These are phyloP conservation scores for Ariopsis seemanni DNA, from an alignment of 2,113 vertebrate species.

Conservation along the genomic window DNA sequence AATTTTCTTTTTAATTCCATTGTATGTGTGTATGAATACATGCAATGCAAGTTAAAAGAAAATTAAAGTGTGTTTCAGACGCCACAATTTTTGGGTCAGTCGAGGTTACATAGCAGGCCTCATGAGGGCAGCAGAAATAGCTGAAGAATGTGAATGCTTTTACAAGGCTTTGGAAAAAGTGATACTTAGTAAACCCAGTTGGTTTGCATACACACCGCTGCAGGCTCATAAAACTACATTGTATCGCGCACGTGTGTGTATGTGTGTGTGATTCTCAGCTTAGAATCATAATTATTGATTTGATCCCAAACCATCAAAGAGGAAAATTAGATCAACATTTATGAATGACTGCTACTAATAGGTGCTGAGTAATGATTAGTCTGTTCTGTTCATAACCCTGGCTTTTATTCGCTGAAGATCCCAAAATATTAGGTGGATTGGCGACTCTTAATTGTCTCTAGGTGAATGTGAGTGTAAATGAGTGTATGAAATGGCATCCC, in stretches of 20 bases:
- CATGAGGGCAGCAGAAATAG: constrained; percentile 24
- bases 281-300: neutral
- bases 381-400: neutral
- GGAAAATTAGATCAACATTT: neutral
- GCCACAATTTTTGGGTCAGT: neutral
- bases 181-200: constrained; percentile 11
- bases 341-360: neutral
- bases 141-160: neutral
- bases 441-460: neutral
- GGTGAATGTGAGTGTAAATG: neutral
- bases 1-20: too few species aligned
- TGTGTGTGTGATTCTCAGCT: neutral
- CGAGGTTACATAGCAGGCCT: neutral
- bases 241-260: neutral
- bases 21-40: neutral
- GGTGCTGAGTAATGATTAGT: neutral
- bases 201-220: constrained; percentile 20
- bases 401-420: neutral
- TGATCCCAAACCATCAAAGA: neutral
- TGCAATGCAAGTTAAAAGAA: neutral
- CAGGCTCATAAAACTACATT: constrained; percentile 3
- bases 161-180: constrained; percentile 40
- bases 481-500: neutral
- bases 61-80: neutral
- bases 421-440: too few species aligned